Base-by-base conservation (phyloP, 2,113 vertebrate species). In the Poecile atricapillus region DNA sequence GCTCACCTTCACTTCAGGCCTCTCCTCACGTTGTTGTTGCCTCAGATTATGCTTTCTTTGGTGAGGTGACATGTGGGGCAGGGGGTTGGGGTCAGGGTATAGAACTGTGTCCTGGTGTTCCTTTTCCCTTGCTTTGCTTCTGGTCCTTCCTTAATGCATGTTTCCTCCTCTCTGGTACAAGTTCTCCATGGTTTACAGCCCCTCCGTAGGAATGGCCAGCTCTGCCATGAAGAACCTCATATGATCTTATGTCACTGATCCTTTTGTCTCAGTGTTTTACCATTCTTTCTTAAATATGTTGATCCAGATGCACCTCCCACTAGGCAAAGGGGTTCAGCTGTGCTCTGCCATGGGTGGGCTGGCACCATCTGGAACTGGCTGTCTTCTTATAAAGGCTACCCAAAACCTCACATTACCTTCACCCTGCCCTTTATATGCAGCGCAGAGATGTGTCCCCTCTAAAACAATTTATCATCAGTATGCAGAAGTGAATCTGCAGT, bases 21-120 rank as follows among this genome's bases (percentile, higher is more conserved):
- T 65, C 27, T 56, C 23, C 30, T 60, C 22, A n/a, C 21, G 35
- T 35, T 33, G 10, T 22, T 76, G 25, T 10, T 9, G 5, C 9
- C 0, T 0, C 9, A 43, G 17, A 31, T 76, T 50, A 6, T 15
- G 17, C 6, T 24, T 37, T 60, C 27, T 56, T 77, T 2, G 1
- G 30, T 14, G 27, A 43, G 16, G 10, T 2, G 3, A 63, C 2
- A 3, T 0, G 0, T 31, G 11, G 5, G 19, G 6, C 27, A 35
- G 15, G 10, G 25, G 6, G 1, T 7, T 46, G 7, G 4, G 1
- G 6, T 62, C 19, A 63, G 15, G 13, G 11, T 30, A n/a, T 8
- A 55, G n/a, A 8, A 1, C 9, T 18, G 33, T 50, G 22, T 74
- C 31, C 31, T 23, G 18, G 8, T 2, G 0, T 14, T 73, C 13